Evolutionary conservation across 2,797 vertebrate species (phyloP), one percentile per base, ranked within the genome.

Genomic region (Silurus aristotelis): DNA sequence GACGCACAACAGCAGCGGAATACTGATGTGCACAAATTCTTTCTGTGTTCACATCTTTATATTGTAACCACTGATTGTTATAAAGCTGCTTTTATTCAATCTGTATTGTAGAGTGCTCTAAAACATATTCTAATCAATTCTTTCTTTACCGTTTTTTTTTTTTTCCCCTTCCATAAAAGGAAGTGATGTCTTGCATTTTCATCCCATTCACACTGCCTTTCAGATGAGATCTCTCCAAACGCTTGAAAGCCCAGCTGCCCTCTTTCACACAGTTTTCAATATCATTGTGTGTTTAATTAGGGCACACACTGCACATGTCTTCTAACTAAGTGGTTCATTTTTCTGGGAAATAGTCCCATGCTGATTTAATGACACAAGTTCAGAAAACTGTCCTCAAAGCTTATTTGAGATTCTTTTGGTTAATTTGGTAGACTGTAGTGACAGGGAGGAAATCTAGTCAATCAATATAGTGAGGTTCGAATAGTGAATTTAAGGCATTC

Each of bases 241-340:
- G 55, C 56, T 67, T 46, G 55, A 73, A 77, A 84, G 31, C 77
- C 61, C 71, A 83, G 72, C 82, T 83, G 43, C 13, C 58, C 27
- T 63, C 71, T 76, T 20, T 76, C 6, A 64, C 60, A 77, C 75
- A n/a, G 76, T 46, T 60, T 22, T 80, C 15, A 7, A 64, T 46
- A 64, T 14, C 60, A 80, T 64, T 10, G 20, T 56, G 82, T 38
- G 25, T 27, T 56, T 84, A 77, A 84, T 55, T 22, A 17, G 60
- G 72, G 25, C 83, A 77, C 20, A 3, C 25, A 64, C 72, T 66
- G 25, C 46, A 38, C 71, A 25, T 55, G 46, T 55, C 48, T 13
- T 64, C 27, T 75, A 64, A 31, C 6, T 31, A 31, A 83, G 73
- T 58, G 55, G 55, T 64, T 48, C 60, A 17, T 79, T 79, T 76